Conservation (phyloP, 2,113 vertebrate genomes). For the Oostethus manadensis region DNA sequence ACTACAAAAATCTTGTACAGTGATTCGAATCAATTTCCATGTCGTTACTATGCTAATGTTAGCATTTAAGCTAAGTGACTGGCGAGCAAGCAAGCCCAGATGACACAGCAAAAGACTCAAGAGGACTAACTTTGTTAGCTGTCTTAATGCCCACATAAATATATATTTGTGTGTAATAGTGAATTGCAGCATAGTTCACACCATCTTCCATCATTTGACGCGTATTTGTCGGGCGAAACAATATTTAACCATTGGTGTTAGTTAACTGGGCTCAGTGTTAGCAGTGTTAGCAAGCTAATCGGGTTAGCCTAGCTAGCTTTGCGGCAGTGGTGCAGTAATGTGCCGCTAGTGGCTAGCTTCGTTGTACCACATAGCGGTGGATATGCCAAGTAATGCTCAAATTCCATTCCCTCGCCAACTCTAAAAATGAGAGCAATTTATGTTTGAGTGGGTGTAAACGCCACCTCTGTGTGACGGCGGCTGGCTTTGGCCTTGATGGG, state of each 20-base stretch:
- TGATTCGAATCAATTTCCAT: slow-evolving; percentile 26
- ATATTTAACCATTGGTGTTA: neutral
- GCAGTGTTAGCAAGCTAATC: neutral
- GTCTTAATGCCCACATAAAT: neutral
- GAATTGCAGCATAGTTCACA: neutral
- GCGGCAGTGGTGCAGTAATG: neutral
- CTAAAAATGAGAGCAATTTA: neutral
- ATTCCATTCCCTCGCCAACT: neutral
- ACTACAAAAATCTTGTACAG: too few relatives aligned
- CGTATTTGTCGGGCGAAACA: neutral
- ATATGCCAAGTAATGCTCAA: fast-evolving
- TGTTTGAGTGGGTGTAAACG: slow-evolving; percentile 11
- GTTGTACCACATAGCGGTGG: neutral
- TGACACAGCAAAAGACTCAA: slow-evolving; percentile 78
- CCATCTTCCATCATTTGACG: neutral
- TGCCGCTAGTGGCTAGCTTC: neutral
- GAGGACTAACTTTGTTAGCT: slow-evolving; percentile 43
- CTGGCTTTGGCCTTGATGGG: slow-evolving; percentile 53
- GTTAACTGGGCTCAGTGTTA: neutral
- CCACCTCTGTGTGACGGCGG: slow-evolving; percentile 36
- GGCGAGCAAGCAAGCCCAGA: slow-evolving; percentile 53
- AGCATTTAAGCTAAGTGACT: slow-evolving; percentile 40
- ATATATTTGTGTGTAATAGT: neutral
- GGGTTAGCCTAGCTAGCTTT: slow-evolving; percentile 33
- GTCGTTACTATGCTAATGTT: slow-evolving; percentile 47